A percentile compares a stretch with the other conserved stretches of the same genome.
phyloP scores from a whole-genome alignment of 92 coral and sea anemone species.

The Palythoa grandis region DNA sequence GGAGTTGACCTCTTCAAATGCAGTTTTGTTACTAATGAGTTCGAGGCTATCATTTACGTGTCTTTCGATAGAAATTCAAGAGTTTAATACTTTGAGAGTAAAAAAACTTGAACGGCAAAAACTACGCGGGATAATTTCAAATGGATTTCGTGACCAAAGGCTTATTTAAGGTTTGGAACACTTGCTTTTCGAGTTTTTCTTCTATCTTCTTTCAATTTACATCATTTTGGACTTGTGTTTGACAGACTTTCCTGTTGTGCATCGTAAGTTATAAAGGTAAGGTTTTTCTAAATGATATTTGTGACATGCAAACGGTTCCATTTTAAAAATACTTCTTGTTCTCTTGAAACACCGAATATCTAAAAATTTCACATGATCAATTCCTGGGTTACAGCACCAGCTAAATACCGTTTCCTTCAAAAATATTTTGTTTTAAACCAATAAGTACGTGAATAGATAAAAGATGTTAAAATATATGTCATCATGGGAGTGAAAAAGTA shows the following conservation, averaged over 20 bases:
- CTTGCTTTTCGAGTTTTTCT: neutral
- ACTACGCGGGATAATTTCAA: neutral
- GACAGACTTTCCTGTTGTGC: constrained; percentile 28
- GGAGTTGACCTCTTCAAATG: neutral
- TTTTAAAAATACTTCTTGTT: too few relatives aligned
- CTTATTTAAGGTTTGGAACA: neutral
- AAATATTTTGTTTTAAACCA: too few relatives aligned
- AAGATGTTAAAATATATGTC: too few relatives aligned
- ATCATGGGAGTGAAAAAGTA: too few relatives aligned
- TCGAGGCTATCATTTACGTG: neutral
- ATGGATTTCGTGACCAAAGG: neutral
- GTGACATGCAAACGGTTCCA: too few relatives aligned
- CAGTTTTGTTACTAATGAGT: neutral
- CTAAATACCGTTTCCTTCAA: too few relatives aligned
- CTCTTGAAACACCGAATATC: too few relatives aligned
- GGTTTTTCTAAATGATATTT: neutral
- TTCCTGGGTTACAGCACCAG: too few relatives aligned
- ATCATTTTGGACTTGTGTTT: constrained; percentile 4
- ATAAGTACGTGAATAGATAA: too few relatives aligned
- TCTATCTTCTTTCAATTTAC: constrained; percentile 22
- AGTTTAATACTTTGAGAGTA: too few relatives aligned
- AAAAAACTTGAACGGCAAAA: neutral
- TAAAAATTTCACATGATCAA: too few relatives aligned
- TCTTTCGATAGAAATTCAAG: neutral
- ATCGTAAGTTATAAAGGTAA: constrained; percentile 13